Base-by-base conservation (phyloP, 2,113 vertebrate species). In the Lepidothrix coronata region DNA sequence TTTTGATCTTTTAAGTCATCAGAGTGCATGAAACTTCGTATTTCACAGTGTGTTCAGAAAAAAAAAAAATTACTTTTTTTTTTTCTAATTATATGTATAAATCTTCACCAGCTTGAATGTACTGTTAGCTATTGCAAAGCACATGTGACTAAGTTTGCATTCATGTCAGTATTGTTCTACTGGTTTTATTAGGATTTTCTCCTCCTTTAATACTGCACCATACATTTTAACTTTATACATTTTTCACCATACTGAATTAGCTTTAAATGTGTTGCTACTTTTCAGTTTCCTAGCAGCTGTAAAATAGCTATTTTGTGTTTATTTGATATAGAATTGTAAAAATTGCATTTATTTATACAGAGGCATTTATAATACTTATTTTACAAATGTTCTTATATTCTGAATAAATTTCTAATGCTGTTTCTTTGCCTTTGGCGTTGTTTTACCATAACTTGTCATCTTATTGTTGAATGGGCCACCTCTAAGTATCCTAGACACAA, bases 361-460 rank as follows among this genome's bases (percentile, higher is more conserved):
- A 98, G 98, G 98, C 98, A 98, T 98, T 98, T 98, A 98, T 98
- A 98, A 98, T 98, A 97, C 96, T 94, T 97, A 98, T 98, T 98
- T 98, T 98, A 98, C 97, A 98, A 98, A 98, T 98, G 96, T 97
- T 98, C 98, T 98, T 98, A 98, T 98, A 98, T 98, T 98, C 98
- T 98, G 96, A 98, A 98, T 98, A 98, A 98, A 98, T 98, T 98
- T 98, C 96, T 98, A 98, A 98, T 97, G 96, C 95, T 90, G 35
- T 76, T 91, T 77, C 58, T 93, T 79, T 83, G 91, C 62, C 46
- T 85, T 4, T 4, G n/a, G 17, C 8, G 20, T 72, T 94, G 31
- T 54, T 92, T 88, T 77, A 65, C 21, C 14, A 5, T 30, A 37
- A n/a, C 33, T 19, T 46, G 22, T 48, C 16, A 28, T 25, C 30